Conservation (phyloP, 2,113 vertebrate species). For the Cepphus grylle region DNA sequence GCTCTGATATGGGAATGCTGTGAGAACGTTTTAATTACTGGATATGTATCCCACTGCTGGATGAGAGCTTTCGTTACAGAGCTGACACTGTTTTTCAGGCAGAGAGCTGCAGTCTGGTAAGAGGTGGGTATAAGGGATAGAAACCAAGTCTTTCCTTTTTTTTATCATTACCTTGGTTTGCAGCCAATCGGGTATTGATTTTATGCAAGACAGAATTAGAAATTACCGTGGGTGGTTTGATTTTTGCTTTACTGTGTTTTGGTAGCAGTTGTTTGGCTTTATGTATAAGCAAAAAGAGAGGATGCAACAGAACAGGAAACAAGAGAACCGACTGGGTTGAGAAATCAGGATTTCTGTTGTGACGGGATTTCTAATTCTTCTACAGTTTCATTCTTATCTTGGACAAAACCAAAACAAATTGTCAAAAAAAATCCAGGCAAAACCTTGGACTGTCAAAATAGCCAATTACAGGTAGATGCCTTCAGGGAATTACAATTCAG, state of each 20-base stretch:
- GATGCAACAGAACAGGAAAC: neutral
- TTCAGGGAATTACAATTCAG: neutral
- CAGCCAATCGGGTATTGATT: neutral
- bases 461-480: neutral
- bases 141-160: neutral
- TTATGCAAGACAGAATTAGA: neutral
- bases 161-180: neutral
- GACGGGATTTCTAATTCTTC: neutral
- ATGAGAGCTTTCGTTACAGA: neutral
- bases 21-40: neutral
- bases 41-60: neutral
- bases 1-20: neutral
- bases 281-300: neutral
- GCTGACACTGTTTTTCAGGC: neutral
- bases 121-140: neutral
- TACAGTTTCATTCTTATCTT: neutral
- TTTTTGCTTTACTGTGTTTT: neutral
- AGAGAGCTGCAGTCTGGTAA: neutral
- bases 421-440: neutral
- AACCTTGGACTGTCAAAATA: neutral
- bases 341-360: neutral
- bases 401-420: neutral
- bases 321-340: neutral
- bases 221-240: neutral
- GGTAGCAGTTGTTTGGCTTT: neutral